Conservation (phyloP, 2,797 vertebrate species). For the Trachurus trachurus region DNA sequence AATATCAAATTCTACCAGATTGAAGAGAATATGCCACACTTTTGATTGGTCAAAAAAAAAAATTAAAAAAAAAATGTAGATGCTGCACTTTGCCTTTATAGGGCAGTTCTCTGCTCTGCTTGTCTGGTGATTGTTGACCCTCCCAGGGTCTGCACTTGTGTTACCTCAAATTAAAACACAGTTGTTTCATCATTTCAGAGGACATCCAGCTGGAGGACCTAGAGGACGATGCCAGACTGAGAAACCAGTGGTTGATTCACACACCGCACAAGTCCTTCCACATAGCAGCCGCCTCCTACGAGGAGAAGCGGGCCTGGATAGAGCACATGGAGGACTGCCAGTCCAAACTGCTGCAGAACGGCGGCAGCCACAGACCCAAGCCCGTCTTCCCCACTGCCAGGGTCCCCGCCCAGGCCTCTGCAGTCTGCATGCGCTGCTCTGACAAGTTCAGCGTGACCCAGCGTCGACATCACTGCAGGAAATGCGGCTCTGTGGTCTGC, state of each 20-base stretch:
- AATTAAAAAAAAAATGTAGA: no score
- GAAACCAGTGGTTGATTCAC: constrained; percentile 93
- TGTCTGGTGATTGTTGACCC: not conserved
- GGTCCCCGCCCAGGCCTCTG: constrained; percentile 90
- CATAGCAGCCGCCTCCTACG: constrained; percentile 86
- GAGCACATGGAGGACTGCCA: constrained; percentile 89
- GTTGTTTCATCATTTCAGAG: constrained; percentile 71
- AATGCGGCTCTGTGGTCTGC: constrained; percentile 93
- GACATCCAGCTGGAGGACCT: constrained; percentile 88
- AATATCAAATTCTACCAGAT: no score
- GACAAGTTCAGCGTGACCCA: constrained; percentile 86
- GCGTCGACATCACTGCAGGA: constrained; percentile 92
- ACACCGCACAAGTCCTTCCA: constrained; percentile 94
- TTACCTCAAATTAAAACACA: not conserved
- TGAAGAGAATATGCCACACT: no score
- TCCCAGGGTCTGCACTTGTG: not conserved
- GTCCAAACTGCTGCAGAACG: constrained; percentile 74
- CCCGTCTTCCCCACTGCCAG: constrained; percentile 85
- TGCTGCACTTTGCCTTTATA: no score
- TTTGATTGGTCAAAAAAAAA: no score
- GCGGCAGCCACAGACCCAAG: constrained; percentile 61
- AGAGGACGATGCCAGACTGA: constrained; percentile 87
- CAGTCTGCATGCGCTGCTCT: constrained; percentile 94
- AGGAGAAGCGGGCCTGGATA: constrained; percentile 93
- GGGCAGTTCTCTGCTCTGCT: no score